A percentile compares a stretch with the other conserved stretches of the same genome.
phyloP scores from a whole-genome alignment of 2,113 vertebrate species.

The Enhydra lutris region DNA sequence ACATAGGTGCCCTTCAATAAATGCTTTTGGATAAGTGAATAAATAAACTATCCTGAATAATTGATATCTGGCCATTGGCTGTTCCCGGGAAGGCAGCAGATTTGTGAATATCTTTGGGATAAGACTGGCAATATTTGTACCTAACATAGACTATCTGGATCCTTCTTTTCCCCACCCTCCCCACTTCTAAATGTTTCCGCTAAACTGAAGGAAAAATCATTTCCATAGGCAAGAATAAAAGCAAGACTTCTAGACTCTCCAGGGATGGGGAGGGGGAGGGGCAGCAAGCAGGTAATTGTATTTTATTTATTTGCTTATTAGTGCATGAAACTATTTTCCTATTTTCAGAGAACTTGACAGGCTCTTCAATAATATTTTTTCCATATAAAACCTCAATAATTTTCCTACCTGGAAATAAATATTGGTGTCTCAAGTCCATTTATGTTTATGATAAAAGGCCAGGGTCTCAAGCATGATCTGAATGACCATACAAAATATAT shows the following conservation, averaged over 20 bases:
- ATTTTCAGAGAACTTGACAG: background rate
- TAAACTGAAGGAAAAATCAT: constrained; percentile 37
- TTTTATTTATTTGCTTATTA: constrained; percentile 19
- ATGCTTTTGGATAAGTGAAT: background rate
- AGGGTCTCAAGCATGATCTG: background rate
- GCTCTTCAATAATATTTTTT: background rate
- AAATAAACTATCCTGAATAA: background rate
- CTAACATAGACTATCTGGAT: background rate
- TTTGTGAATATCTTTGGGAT: background rate
- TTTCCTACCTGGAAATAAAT: constrained; percentile 42
- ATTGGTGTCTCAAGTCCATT: background rate
- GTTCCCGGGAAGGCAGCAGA: background rate
- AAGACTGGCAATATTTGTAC: background rate
- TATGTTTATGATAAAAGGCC: constrained; percentile 32
- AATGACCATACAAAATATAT: constrained; percentile 22
- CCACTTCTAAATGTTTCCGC: background rate
- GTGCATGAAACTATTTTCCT: background rate
- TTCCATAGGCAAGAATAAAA: background rate
- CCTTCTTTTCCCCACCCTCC: background rate
- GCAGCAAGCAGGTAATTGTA: background rate
- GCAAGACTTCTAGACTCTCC: background rate
- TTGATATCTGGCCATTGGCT: background rate
- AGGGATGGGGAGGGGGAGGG: fast-evolving
- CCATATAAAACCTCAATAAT: background rate
- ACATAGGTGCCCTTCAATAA: background rate